These are phyloP conservation scores for Xyrichtys novacula DNA, from an alignment of 2,797 vertebrate species.

Conservation along the genomic window DNA sequence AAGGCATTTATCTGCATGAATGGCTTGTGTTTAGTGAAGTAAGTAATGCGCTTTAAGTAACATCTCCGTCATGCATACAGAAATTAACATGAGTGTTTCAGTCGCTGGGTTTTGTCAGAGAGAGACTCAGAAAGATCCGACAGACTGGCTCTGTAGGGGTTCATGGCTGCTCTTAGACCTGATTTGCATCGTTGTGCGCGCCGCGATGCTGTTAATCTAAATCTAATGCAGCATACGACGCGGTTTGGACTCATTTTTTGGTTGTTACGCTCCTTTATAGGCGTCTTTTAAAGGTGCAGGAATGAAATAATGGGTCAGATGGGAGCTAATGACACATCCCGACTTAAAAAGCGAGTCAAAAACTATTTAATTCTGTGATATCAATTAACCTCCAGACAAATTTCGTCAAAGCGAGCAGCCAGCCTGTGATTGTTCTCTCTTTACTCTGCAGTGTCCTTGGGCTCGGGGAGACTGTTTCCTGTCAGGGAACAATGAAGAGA, in stretches of 20 bases:
- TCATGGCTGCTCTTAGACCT: slow-evolving; percentile 55
- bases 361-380: slow-evolving; percentile 63
- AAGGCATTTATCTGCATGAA: slow-evolving; percentile 88
- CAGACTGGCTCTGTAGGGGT: slow-evolving; percentile 43
- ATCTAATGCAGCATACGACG: slow-evolving; percentile 12
- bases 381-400: slow-evolving; percentile 79
- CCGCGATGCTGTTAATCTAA: slow-evolving; percentile 11
- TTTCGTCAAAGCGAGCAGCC: slow-evolving; percentile 71
- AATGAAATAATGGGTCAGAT: slow-evolving; percentile 64
- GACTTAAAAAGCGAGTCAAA: slow-evolving; percentile 68
- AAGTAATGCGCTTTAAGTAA: slow-evolving; percentile 88
- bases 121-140: slow-evolving; percentile 56
- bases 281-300: slow-evolving; percentile 37
- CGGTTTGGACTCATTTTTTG: slow-evolving; percentile 12
- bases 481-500: slow-evolving; percentile 79
- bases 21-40: slow-evolving; percentile 86
- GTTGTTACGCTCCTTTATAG: slow-evolving; percentile 14
- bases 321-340: slow-evolving; percentile 59
- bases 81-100: slow-evolving; percentile 80
- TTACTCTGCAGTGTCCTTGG: slow-evolving; percentile 75
- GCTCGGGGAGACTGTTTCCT: slow-evolving; percentile 76
- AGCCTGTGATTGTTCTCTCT: slow-evolving; percentile 69
- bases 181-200: slow-evolving; percentile 2
- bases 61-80: slow-evolving; percentile 86
- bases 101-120: slow-evolving; percentile 65